Base-by-base conservation (phyloP, 2,888 invertebrate genomes). In the Lasioglossum zephyrum region DNA sequence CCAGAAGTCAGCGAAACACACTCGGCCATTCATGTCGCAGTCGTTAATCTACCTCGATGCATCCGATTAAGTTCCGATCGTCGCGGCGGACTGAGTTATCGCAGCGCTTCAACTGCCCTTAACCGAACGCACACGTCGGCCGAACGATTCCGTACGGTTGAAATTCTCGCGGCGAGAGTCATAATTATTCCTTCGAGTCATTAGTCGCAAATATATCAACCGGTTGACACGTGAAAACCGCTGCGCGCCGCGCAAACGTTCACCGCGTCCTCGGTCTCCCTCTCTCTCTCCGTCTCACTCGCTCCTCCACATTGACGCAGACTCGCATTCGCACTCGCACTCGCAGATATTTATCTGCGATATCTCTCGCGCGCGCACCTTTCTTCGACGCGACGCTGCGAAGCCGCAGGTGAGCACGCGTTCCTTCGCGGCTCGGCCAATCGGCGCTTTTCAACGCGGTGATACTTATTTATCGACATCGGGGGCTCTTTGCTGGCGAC, bases 201-300 rank as follows among this genome's bases (percentile, higher is more conserved):
- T 91, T 89, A 91, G 91, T 88, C 89, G 91, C 77, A 31, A 77
- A 91, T 88, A 84, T 87, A 90, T 90, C 91, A 89, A 82, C 70
- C 81, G 85, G 77, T 83, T 82, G 90, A 88, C 91, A 87, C 90
- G 88, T 79, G 89, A 84, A 87, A 88, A 91, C 82, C 66, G 72
- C 60, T 63, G 60, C n/a, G 44, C 88, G 82, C 82, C 77, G 73
- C 26, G 26, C 66, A 70, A 78, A 85, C 84, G 80, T 83, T 82
- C 85, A 72, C 81, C 83, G 66, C 39, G 73, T 66, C 44, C 75
- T 72, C 44, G 66, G 11, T n/a, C 22, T 9, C 49, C 22, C 53
- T 9, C n/a, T n/a, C 9, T 53, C 8, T n/a, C n/a, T n/a, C 53
- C n/a, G 0, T 57, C n/a, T 57, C 57, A 4, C 57, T 57, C 9